A percentile compares a stretch with the other conserved stretches of the same genome.
These are phyloP conservation scores for Homarus americanus DNA, from an alignment of 1,140 invertebrate genomes.

Conservation along the genomic window DNA sequence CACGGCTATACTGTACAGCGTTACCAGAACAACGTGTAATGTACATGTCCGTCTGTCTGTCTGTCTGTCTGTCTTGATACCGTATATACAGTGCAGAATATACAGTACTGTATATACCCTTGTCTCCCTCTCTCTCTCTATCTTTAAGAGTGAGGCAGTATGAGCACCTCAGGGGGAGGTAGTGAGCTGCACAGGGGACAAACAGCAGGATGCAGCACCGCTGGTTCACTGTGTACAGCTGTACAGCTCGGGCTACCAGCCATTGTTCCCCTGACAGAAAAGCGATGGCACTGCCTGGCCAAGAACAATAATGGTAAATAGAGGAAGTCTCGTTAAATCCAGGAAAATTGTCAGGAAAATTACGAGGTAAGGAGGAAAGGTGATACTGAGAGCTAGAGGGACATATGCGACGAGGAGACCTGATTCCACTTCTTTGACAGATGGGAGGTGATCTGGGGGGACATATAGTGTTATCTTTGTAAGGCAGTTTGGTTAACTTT, in stretches of 20 bases:
- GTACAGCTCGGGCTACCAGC: conserved; percentile 23
- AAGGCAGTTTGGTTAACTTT: no score
- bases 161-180: not conserved
- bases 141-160: not conserved
- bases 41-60: no score
- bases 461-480: no score
- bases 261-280: conserved; percentile 47
- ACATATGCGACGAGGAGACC: no score
- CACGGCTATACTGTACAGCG: no score
- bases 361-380: conserved; percentile 54
- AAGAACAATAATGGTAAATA: conserved; percentile 65
- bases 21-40: no score
- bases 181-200: not conserved
- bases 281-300: conserved; percentile 49
- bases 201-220: conserved; percentile 16
- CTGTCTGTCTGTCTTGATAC: no score
- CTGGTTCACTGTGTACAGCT: not conserved
- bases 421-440: no score
- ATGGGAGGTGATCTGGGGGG: no score
- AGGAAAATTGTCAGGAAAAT: conserved; percentile 68
- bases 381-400: conserved; percentile 35
- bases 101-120: no score
- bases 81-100: no score
- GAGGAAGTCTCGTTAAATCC: conserved; percentile 66
- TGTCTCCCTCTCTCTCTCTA: no score